These are phyloP conservation scores for Rhogogaster chlorosoma DNA, from an alignment of 2,888 invertebrate species.

Conservation along the genomic window DNA sequence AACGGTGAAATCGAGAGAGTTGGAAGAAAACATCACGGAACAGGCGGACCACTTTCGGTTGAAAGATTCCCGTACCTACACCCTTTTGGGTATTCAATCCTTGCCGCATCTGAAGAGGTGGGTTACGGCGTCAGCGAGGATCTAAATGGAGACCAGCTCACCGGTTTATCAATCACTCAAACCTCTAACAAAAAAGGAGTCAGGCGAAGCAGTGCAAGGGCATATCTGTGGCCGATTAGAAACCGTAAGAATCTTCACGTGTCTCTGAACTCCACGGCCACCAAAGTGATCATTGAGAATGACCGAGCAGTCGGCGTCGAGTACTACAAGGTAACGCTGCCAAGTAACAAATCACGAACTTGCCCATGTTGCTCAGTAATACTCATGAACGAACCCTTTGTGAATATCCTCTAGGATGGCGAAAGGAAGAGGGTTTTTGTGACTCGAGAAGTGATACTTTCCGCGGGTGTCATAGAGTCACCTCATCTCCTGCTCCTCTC, in stretches of 20 bases:
- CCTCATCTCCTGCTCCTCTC: conserved; percentile 84
- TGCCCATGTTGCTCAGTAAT: background rate
- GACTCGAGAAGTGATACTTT: conserved; percentile 79
- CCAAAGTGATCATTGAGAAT: conserved; percentile 80
- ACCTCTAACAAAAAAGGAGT: conserved; percentile 82
- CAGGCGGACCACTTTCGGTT: conserved; percentile 83
- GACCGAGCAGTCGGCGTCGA: conserved; percentile 81
- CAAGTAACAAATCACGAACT: conserved; percentile 70
- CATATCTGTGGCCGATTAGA: conserved; percentile 81
- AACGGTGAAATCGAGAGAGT: conserved; percentile 69
- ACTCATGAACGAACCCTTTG: background rate
- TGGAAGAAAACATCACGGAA: conserved; percentile 83
- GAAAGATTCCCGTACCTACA: conserved; percentile 84
- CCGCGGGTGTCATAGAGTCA: conserved; percentile 83
- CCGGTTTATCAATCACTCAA: conserved; percentile 85
- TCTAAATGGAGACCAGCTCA: conserved; percentile 66
- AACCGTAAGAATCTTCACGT: conserved; percentile 82
- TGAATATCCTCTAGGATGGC: conserved; percentile 58
- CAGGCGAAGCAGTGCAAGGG: conserved; percentile 82
- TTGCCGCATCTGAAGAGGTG: conserved; percentile 82
- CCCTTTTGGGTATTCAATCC: conserved; percentile 82
- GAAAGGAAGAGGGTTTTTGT: conserved; percentile 56
- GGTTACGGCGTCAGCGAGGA: conserved; percentile 83
- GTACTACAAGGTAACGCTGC: conserved; percentile 76
- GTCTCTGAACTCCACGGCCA: conserved; percentile 82